Conservation (phyloP, 2,797 vertebrate species). For the Bryconaethiops microstoma region DNA sequence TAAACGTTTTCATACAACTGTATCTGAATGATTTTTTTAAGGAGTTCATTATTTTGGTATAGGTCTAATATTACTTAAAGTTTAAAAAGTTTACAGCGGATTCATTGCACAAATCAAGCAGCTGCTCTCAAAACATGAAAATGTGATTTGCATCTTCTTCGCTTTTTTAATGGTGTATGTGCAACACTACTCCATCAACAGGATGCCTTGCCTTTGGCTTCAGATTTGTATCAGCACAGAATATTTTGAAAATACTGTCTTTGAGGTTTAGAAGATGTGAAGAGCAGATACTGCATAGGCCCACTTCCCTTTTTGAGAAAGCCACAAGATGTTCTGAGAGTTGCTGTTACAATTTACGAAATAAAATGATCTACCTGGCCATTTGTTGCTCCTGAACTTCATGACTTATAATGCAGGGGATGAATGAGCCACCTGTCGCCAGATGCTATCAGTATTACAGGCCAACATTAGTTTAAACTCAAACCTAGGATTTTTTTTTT, state of each 20-base stretch:
- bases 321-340: background rate
- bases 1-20: too few relatives aligned
- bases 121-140: background rate
- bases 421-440: background rate
- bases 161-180: background rate
- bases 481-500: background rate
- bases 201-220: background rate
- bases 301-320: background rate
- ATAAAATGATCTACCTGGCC: background rate
- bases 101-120: too few relatives aligned
- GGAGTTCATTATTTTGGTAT: too few relatives aligned
- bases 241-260: constrained; percentile 30
- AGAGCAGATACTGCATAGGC: background rate
- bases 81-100: background rate
- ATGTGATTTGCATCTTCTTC: background rate
- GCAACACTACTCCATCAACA: background rate
- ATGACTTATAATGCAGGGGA: background rate
- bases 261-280: constrained; percentile 1
- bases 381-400: background rate
- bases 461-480: background rate
- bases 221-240: constrained; percentile 23
- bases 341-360: background rate
- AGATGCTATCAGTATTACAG: background rate
- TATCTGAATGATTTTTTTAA: too few relatives aligned
- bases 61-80: too few relatives aligned